Conservation (phyloP, 1,140 invertebrate genomes). For the Trachymyrmex septentrionalis region DNA sequence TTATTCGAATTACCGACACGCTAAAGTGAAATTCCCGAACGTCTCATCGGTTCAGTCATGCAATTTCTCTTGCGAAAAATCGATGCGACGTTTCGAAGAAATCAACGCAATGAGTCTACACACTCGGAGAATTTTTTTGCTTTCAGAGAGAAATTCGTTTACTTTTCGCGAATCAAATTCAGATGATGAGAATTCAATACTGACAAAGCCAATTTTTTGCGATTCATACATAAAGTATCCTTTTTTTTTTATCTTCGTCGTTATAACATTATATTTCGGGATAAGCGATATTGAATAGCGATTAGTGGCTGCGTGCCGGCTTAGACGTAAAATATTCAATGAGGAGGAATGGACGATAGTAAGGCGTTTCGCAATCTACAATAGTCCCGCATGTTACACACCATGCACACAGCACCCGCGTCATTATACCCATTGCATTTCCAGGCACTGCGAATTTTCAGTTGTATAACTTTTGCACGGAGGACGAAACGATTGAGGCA, state of each 20-base stretch:
- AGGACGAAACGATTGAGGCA: not conserved
- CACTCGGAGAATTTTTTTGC: not conserved
- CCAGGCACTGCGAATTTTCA: not conserved
- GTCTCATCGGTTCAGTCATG: conserved; percentile 10
- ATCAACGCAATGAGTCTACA: not conserved
- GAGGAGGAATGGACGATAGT: conserved; percentile 70
- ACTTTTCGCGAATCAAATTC: not conserved
- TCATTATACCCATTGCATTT: conserved; percentile 6
- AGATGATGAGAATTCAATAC: not conserved
- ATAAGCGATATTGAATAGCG: conserved; percentile 28
- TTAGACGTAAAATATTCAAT: conserved; percentile 34
- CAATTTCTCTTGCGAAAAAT: conserved; percentile 1
- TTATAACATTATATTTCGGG: not conserved
- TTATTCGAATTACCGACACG: conserved; percentile 19
- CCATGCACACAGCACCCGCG: not conserved
- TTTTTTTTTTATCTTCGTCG: not conserved
- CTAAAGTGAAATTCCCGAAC: conserved; percentile 7
- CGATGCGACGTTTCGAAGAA: conserved; percentile 17
- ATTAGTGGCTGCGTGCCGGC: conserved; percentile 24
- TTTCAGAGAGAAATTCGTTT: not conserved
- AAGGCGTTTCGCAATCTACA: conserved; percentile 60
- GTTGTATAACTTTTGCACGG: not conserved
- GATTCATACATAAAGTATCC: not conserved
- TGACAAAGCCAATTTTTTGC: not conserved
- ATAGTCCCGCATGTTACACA: conserved; percentile 74